Conservation (phyloP, 1,140 invertebrate species). For the Lasioglossum baleicum region DNA sequence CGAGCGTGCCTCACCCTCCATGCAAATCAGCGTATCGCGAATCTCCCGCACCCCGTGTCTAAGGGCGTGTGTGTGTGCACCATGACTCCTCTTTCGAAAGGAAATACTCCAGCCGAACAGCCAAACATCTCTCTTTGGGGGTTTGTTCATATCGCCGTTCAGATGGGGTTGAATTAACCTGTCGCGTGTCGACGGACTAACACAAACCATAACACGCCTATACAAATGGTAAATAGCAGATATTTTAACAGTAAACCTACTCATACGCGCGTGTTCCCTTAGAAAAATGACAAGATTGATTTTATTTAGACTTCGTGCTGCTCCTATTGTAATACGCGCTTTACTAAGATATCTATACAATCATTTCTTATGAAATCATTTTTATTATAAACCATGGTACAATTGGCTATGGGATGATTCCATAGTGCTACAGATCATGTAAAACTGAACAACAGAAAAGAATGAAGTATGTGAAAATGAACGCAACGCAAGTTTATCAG, state of each 20-base stretch:
- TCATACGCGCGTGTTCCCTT: too few species aligned
- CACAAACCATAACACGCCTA: not conserved
- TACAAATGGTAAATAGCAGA: too few species aligned
- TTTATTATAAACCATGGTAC: too few species aligned
- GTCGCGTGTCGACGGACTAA: conserved; percentile 9
- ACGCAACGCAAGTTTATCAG: not conserved
- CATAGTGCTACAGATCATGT: too few species aligned
- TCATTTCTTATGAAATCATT: too few species aligned
- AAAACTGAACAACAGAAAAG: not conserved
- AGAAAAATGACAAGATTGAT: too few species aligned
- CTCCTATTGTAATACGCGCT: too few species aligned
- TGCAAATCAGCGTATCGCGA: conserved; percentile 70
- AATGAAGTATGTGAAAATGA: conserved; percentile 21
- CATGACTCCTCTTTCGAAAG: conserved; percentile 1
- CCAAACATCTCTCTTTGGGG: conserved; percentile 2
- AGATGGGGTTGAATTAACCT: conserved; percentile 15
- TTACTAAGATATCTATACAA: too few species aligned
- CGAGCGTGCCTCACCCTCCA: conserved; percentile 57
- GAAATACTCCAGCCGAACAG: conserved; percentile 11
- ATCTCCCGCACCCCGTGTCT: conserved; percentile 40
- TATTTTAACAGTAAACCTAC: too few species aligned
- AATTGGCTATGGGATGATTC: too few species aligned
- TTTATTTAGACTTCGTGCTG: too few species aligned
- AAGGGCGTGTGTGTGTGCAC: conserved; percentile 15
- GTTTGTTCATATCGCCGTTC: not conserved